phyloP scores from a whole-genome alignment of 2,888 invertebrate species.

The Amaurobius ferox region DNA sequence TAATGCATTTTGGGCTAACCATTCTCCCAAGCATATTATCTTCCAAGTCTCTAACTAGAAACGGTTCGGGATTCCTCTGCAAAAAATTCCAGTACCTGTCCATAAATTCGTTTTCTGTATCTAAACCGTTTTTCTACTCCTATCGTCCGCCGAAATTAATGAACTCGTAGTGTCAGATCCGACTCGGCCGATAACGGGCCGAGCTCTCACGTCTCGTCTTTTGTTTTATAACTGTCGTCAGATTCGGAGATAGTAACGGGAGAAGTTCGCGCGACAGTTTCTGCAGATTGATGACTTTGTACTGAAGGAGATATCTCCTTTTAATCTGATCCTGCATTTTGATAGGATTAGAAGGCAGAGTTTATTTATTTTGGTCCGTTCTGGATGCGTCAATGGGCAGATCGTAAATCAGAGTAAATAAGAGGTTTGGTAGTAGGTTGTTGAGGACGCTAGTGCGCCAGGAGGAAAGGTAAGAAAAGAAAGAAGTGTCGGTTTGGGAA shows the following conservation, averaged over 20 bases:
- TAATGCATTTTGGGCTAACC: too few relatives aligned
- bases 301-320: constrained; percentile 40
- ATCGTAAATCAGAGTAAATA: constrained; percentile 43
- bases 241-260: constrained; percentile 38
- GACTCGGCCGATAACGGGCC: not conserved
- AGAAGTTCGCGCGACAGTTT: constrained; percentile 41
- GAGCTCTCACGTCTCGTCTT: not conserved
- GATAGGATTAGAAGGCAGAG: constrained; percentile 40
- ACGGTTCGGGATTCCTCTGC: not conserved
- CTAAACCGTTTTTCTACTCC: not conserved
- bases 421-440: constrained; percentile 5
- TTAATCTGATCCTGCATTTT: constrained; percentile 64
- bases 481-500: too few relatives aligned
- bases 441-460: not conserved
- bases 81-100: not conserved
- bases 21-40: not conserved
- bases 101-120: constrained; percentile 9
- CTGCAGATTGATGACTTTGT: constrained; percentile 53
- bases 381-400: not conserved
- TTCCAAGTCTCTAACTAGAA: not conserved
- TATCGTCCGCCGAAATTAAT: not conserved
- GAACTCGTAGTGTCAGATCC: not conserved
- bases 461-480: too few relatives aligned
- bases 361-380: constrained; percentile 1
- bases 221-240: constrained; percentile 14